Conservation (phyloP, 1,140 invertebrate species). For the Drosophila ohnishii region DNA sequence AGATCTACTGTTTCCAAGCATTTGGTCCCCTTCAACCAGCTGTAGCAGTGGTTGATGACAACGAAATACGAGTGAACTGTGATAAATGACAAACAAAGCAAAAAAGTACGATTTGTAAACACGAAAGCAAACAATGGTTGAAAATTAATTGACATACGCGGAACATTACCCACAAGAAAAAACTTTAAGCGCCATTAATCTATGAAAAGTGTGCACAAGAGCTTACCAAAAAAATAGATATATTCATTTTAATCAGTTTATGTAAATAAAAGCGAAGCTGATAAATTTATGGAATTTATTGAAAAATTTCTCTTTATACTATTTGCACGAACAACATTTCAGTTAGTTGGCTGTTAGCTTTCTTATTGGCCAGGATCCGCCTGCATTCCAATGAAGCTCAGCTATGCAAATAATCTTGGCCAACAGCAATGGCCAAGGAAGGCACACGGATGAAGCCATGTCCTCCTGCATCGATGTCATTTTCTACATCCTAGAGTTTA, state of each 20-base stretch:
- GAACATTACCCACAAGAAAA: not conserved
- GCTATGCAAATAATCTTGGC: constrained; percentile 21
- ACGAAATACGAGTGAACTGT: constrained; percentile 39
- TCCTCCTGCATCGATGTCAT: not conserved
- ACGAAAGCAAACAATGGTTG: constrained; percentile 9
- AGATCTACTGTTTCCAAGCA: constrained; percentile 73
- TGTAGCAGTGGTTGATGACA: constrained; percentile 82
- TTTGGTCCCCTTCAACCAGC: constrained; percentile 83
- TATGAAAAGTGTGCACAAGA: not conserved
- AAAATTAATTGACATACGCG: constrained; percentile 19
- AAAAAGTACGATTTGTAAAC: not conserved
- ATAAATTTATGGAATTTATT: constrained; percentile 5
- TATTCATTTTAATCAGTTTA: constrained; percentile 5
- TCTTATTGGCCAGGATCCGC: not conserved
- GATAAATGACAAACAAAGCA: constrained; percentile 4
- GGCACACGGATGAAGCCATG: not conserved
- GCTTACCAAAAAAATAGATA: not conserved
- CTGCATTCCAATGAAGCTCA: constrained; percentile 10
- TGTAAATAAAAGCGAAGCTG: not conserved
- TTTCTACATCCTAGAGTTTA: not conserved
- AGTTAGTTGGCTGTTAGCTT: constrained; percentile 1
- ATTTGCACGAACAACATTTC: constrained; percentile 6
- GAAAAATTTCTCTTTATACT: no score
- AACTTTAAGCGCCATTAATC: not conserved
- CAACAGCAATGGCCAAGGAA: not conserved